Conservation (phyloP, 2,797 vertebrate species). For the Lates japonicus region DNA sequence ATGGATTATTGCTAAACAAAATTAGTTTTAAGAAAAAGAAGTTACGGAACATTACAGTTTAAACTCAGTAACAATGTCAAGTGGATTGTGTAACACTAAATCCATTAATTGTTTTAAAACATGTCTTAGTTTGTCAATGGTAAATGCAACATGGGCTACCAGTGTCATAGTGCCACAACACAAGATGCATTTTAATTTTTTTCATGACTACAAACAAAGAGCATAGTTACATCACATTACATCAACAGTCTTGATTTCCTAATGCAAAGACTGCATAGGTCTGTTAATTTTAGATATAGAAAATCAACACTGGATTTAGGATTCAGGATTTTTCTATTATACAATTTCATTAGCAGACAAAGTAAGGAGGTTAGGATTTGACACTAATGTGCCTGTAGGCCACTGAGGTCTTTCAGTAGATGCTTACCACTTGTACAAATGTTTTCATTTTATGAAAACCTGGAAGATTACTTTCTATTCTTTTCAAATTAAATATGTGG, state of each 20-base stretch:
- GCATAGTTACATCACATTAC: neutral
- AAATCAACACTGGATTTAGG: neutral
- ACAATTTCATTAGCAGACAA: neutral
- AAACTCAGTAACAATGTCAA: neutral
- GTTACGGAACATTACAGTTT: no score
- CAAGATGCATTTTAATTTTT: neutral
- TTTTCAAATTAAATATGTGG: neutral
- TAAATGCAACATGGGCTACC: neutral
- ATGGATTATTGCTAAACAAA: neutral
- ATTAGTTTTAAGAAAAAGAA: neutral
- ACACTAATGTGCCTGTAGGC: neutral
- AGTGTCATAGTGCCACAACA: neutral
- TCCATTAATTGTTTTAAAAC: neutral
- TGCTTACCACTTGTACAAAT: neutral
- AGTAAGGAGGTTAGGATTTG: neutral
- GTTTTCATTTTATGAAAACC: neutral
- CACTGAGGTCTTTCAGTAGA: neutral
- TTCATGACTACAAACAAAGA: neutral
- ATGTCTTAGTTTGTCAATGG: neutral
- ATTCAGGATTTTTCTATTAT: neutral
- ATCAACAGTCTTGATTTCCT: neutral
- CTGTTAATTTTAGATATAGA: neutral
- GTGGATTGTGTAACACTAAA: neutral
- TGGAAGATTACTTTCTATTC: neutral
- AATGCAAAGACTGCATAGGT: neutral